A percentile compares a stretch with the other conserved stretches of the same genome.
These are phyloP conservation scores for Venustaconcha ellipsiformis DNA, from an alignment of 1,140 invertebrate species.

Conservation along the genomic window DNA sequence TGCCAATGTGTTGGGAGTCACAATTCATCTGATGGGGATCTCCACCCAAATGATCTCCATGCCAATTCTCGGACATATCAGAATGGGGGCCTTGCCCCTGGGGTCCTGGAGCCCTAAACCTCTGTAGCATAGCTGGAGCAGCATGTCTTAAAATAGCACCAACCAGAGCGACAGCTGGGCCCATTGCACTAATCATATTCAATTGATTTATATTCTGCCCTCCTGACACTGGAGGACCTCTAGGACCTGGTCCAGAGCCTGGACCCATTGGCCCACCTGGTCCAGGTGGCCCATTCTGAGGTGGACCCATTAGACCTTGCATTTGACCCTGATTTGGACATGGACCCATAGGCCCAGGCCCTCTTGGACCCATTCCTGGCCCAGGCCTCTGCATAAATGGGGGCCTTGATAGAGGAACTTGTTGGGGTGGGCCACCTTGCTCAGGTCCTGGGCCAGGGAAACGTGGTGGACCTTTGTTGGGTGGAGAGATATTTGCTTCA, in stretches of 20 bases:
- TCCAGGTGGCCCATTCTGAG: no score
- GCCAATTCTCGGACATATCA: constrained; percentile 2
- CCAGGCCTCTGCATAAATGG: constrained; percentile 18
- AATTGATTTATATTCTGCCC: constrained; percentile 21
- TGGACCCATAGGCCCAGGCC: constrained; percentile 19
- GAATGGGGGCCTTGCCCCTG: constrained; percentile 12
- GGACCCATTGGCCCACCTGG: constrained; percentile 3
- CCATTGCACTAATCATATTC: constrained; percentile 28
- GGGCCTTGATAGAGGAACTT: constrained; percentile 4
- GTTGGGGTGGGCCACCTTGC: constrained; percentile 13
- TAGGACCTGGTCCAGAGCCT: constrained; percentile 17
- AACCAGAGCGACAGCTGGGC: constrained; percentile 41
- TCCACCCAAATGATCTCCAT: background rate
- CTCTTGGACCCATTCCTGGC: constrained; percentile 21
- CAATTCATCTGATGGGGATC: no score
- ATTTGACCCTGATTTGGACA: constrained; percentile 7
- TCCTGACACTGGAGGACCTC: constrained; percentile 29
- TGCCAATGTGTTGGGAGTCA: no score
- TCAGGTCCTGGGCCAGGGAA: constrained; percentile 14
- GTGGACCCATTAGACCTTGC: no score
- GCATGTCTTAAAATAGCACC: constrained; percentile 40
- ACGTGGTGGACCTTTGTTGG: constrained; percentile 18
- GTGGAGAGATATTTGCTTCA: constrained; percentile 37
- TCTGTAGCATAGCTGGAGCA: constrained; percentile 23
- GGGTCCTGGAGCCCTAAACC: constrained; percentile 10